Conservation (phyloP, 2,888 invertebrate species). For the Eustalomyia histrio region DNA sequence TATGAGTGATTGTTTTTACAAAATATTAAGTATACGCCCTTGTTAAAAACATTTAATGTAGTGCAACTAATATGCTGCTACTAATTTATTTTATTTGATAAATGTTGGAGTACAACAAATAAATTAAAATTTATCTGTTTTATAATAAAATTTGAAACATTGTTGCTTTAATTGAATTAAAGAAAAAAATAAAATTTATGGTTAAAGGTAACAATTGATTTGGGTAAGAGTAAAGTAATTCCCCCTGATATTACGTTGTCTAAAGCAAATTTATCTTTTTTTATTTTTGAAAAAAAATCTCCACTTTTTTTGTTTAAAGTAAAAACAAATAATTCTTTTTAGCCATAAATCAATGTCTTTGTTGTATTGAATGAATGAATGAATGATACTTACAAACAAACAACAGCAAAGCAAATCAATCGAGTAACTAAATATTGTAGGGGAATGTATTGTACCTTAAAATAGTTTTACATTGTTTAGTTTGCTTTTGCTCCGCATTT, state of each 20-base stretch:
- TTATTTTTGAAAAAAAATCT: conserved; percentile 4
- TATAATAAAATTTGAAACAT: neutral
- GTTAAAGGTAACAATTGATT: neutral
- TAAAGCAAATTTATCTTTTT: neutral
- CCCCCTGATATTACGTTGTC: neutral
- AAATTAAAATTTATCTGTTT: too few species aligned
- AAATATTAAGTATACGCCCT: too few species aligned
- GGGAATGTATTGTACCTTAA: too few species aligned
- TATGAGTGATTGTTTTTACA: too few species aligned
- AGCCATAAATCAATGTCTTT: conserved; percentile 12
- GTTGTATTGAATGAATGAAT: conserved; percentile 1
- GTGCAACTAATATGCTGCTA: too few species aligned
- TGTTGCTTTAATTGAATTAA: neutral
- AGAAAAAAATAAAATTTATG: neutral
- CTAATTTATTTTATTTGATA: too few species aligned
- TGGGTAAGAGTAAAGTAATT: conserved; percentile 1
- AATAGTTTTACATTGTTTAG: too few species aligned
- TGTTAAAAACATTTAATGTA: too few species aligned
- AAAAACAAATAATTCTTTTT: neutral
- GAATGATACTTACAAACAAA: neutral
- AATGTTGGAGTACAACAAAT: too few species aligned
- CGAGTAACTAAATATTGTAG: conserved; percentile 26
- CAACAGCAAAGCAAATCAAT: neutral
- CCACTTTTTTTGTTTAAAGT: neutral
- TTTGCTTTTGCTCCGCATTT: too few species aligned